Conservation (phyloP, 2,113 vertebrate genomes). For the Xerus inauris region DNA sequence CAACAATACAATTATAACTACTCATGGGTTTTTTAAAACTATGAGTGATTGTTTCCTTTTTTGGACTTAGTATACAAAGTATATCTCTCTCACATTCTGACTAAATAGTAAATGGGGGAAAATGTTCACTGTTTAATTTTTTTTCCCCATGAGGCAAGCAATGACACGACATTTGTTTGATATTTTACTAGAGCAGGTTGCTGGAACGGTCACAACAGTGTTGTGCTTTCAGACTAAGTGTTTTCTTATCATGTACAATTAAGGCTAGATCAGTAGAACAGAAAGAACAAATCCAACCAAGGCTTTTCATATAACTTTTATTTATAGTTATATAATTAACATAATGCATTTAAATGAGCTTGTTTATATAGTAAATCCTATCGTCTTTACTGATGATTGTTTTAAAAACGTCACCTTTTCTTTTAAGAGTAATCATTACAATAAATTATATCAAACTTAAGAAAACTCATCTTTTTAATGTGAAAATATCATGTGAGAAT, state of each 20-base stretch:
- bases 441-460: conserved; percentile 36
- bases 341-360: conserved; percentile 44
- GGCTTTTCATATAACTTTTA: background rate
- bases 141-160: background rate
- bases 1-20: background rate
- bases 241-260: conserved; percentile 59
- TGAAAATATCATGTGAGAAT: conserved; percentile 1
- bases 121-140: background rate
- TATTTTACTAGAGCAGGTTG: conserved; percentile 25
- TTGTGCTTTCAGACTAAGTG: background rate
- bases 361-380: conserved; percentile 61
- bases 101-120: background rate
- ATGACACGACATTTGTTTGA: background rate
- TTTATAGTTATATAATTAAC: conserved; percentile 54
- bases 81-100: conserved; percentile 10
- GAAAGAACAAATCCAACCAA: conserved; percentile 40
- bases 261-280: background rate
- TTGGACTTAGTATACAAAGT: background rate
- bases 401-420: conserved; percentile 36
- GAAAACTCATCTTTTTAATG: conserved; percentile 33
- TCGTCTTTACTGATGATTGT: conserved; percentile 38
- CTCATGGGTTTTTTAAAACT: background rate
- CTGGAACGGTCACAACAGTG: background rate
- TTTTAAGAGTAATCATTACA: conserved; percentile 47
- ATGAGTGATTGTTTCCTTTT: conserved; percentile 29